Evolutionary conservation across 2,888 invertebrate genomes (phyloP).

Genomic region (Tipula vernalis): DNA sequence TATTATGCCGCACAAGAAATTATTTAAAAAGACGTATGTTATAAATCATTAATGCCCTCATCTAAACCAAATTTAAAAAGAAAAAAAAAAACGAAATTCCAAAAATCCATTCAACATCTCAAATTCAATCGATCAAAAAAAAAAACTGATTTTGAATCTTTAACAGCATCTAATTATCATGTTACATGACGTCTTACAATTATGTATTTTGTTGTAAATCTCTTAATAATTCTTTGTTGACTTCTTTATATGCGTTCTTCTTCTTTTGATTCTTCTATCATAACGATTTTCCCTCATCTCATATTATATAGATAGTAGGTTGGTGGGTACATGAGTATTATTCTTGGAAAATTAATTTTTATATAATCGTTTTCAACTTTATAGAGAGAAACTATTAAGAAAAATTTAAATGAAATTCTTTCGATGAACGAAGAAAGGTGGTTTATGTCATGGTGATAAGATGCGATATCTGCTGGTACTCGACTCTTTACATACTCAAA

Average conservation of each 20-base stretch:
- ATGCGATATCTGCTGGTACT: neutral
- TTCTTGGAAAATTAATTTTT: neutral
- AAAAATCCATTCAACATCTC: neutral
- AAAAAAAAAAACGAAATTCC: neutral
- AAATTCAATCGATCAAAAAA: neutral
- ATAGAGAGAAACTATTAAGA: neutral
- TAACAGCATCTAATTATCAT: constrained; percentile 4
- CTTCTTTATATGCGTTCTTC: neutral
- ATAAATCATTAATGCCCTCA: neutral
- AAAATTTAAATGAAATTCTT: neutral
- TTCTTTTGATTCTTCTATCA: neutral
- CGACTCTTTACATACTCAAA: neutral
- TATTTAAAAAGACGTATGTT: neutral
- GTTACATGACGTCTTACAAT: neutral
- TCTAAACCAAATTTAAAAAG: neutral
- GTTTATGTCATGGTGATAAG: neutral
- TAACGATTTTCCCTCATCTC: neutral
- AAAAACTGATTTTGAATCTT: neutral
- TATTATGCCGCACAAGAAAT: neutral
- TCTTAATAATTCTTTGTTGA: neutral
- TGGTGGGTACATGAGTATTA: neutral
- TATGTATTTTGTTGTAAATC: neutral
- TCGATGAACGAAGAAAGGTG: neutral
- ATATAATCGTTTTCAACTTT: neutral
- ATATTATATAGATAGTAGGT: neutral